These are phyloP conservation scores for Cephus spinipes DNA, from an alignment of 2,888 invertebrate genomes.

Conservation along the genomic window DNA sequence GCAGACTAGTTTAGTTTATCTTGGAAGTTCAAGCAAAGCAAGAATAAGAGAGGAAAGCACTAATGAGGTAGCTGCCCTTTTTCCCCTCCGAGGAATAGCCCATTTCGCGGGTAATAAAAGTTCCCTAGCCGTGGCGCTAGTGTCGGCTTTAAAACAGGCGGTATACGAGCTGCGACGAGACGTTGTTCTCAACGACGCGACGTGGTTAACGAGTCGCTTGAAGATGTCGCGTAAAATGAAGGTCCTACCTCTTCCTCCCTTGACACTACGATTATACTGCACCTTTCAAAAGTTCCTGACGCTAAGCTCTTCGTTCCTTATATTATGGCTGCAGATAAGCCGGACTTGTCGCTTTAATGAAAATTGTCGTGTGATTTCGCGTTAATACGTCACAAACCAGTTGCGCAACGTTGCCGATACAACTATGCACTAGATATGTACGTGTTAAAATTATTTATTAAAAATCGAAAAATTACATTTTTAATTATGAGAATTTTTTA, in stretches of 20 bases:
- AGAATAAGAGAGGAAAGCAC: slow-evolving; percentile 20
- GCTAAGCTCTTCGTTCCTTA: not conserved
- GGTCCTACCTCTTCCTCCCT: not conserved
- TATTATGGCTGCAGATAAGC: not conserved
- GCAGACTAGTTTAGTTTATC: not conserved
- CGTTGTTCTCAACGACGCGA: slow-evolving; percentile 1
- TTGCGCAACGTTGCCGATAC: not conserved
- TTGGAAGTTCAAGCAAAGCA: not conserved
- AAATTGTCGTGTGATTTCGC: not conserved
- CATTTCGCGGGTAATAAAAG: slow-evolving; percentile 53
- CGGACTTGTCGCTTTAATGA: not conserved
- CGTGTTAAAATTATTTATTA: not conserved
- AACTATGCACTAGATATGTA: not conserved
- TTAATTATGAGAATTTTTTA: no score
- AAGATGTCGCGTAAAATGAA: not conserved
- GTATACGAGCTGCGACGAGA: not conserved
- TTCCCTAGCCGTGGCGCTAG: slow-evolving; percentile 34
- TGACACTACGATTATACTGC: not conserved
- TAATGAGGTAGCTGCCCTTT: slow-evolving; percentile 57
- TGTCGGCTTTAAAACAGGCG: slow-evolving; percentile 9
- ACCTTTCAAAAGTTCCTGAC: not conserved
- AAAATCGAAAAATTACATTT: no score
- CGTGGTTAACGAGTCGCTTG: not conserved
- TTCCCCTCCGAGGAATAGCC: slow-evolving; percentile 37
- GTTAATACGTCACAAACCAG: not conserved